phyloP scores from a whole-genome alignment of 2,797 vertebrate genomes.

The Miichthys miiuy region DNA sequence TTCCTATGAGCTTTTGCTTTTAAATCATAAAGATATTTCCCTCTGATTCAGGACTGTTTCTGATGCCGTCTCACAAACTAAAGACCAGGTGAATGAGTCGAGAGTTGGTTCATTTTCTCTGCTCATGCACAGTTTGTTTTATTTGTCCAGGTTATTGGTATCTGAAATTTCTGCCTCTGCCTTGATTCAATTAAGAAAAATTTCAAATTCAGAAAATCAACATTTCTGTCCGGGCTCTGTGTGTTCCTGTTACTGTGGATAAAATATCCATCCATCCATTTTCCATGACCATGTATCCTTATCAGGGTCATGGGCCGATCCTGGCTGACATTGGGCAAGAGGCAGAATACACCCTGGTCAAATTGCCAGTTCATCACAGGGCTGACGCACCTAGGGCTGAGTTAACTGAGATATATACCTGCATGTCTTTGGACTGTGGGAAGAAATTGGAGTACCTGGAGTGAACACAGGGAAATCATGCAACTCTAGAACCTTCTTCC shows the following conservation, averaged over 20 bases:
- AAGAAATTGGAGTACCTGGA: too few relatives aligned
- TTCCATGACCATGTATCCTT: too few relatives aligned
- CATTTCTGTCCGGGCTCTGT: neutral
- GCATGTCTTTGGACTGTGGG: too few relatives aligned
- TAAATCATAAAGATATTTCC: neutral
- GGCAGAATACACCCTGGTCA: too few relatives aligned
- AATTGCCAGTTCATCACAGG: too few relatives aligned
- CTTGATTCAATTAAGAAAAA: neutral
- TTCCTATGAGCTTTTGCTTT: neutral
- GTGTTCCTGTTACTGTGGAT: neutral
- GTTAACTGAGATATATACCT: too few relatives aligned
- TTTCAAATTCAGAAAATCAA: neutral
- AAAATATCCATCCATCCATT: too few relatives aligned
- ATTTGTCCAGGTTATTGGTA: neutral
- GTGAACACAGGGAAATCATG: too few relatives aligned
- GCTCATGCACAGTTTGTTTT: neutral
- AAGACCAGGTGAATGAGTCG: neutral
- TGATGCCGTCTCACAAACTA: neutral
- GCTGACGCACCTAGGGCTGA: too few relatives aligned
- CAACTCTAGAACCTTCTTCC: too few relatives aligned
- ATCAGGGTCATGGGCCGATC: too few relatives aligned
- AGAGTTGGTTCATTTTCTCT: neutral
- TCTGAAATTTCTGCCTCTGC: slow-evolving; percentile 1
- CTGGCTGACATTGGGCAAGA: too few relatives aligned
- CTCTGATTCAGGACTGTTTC: neutral